A percentile compares a stretch with the other conserved stretches of the same genome.
These are phyloP conservation scores for Fulica atra DNA, from an alignment of 2,113 vertebrate genomes.

Conservation along the genomic window DNA sequence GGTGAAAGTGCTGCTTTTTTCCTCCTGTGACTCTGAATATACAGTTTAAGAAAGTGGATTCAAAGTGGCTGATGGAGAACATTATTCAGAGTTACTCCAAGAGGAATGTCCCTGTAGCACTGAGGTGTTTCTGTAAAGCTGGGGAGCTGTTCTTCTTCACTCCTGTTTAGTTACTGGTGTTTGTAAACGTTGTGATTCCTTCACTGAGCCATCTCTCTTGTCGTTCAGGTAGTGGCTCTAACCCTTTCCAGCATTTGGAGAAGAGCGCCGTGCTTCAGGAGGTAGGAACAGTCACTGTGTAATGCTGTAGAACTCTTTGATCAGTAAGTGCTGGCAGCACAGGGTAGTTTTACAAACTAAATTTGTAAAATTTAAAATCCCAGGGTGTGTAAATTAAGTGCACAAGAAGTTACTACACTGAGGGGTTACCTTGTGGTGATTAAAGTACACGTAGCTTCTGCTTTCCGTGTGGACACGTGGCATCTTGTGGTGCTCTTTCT, in stretches of 20 bases:
- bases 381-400: neutral
- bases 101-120: neutral
- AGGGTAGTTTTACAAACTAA: neutral
- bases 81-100: neutral
- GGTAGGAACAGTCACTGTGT: constrained; percentile 69
- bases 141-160: neutral
- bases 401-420: fast-evolving
- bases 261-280: constrained; percentile 97
- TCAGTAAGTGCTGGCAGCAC: neutral
- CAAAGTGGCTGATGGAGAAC: neutral
- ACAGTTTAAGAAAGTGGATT: neutral
- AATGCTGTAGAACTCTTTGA: neutral
- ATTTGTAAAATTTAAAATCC: neutral
- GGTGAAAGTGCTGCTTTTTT: neutral
- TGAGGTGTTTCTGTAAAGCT: neutral
- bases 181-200: fast-evolving
- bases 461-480: neutral
- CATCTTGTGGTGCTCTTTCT: neutral
- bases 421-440: neutral
- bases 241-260: constrained; percentile 96
- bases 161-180: neutral
- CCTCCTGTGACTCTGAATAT: neutral
- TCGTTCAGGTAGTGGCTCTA: constrained; percentile 90
- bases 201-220: neutral
- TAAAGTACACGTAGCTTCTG: neutral